Evolutionary conservation across 2,888 invertebrate genomes (phyloP), one percentile per base, ranked within the genome.

Genomic region (Steinernema hermaphroditum): DNA sequence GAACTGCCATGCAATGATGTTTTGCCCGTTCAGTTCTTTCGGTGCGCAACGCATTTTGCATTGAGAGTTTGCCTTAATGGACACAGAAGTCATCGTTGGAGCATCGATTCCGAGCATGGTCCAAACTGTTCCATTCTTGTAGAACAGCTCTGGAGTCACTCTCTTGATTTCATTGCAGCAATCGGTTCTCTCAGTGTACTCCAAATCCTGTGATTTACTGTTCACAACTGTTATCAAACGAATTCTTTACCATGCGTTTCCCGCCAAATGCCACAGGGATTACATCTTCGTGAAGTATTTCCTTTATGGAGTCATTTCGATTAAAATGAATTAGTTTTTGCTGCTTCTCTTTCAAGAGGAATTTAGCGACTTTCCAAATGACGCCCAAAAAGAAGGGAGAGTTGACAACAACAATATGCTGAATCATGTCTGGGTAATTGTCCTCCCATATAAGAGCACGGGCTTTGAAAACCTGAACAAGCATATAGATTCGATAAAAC

Each of bases 391-490:
- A 68, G 12, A 72, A 46, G 2, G 80, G 80, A 9, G 81, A 77
- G 57, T 80, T 80, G 57, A 78, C 77, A 24, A 80, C 80, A 14
- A 81, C 72, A 22, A 80, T 78, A 22, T 68, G 72, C 62, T 77
- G 73, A 29, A 80, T 57, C 54, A 80, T 57, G 37, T 80, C 81
- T 8, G 76, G 75, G 54, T 80, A 80, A 68, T 81, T 81, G 12
- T 79, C 77, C 22, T 79, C 72, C 77, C 79, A 81, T 27, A 80
- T 80, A 54, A 73, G 71, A 12, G 80, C 79, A 6, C 80, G 77
- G 32, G 72, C 54, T 29, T 71, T 50, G 70, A 74, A 72, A 16
- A 74, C 62, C 62, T 62, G 2, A 62, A 62, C 32, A 46, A 12
- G 1, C 22, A 22, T 22, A 12, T 19, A 19, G 1, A 32, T 32